Conservation (phyloP, 2,888 invertebrate genomes). For the Dynastes grantii region DNA sequence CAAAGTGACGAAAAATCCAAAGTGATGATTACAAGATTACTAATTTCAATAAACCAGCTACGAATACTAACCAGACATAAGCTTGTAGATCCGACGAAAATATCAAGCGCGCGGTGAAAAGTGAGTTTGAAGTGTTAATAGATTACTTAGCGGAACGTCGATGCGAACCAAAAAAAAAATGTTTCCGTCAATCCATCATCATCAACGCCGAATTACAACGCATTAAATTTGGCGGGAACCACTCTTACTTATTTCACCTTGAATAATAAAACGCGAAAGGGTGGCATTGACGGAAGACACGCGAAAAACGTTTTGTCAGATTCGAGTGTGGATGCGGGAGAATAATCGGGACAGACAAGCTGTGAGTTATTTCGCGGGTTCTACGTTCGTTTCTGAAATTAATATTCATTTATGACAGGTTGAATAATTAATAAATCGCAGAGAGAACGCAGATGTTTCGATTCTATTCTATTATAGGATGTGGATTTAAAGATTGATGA, state of each 20-base stretch:
- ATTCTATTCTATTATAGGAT: no score
- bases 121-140: background rate
- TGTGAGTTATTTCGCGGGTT: background rate
- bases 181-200: background rate
- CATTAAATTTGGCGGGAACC: background rate
- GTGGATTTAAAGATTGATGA: no score
- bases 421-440: background rate
- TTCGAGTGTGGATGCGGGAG: background rate
- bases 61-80: background rate
- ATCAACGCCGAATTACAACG: background rate
- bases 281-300: background rate
- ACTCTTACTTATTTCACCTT: background rate
- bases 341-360: background rate
- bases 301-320: background rate
- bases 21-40: background rate
- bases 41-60: background rate
- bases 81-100: background rate
- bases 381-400: background rate
- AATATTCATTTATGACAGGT: background rate
- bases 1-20: background rate
- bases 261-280: slow-evolving; percentile 2
- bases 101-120: background rate
- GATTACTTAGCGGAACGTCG: background rate
- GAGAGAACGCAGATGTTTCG: no score
- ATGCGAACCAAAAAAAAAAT: background rate